phyloP scores from a whole-genome alignment of 2,888 invertebrate species.

The Gymnoscelis rufifasciata region DNA sequence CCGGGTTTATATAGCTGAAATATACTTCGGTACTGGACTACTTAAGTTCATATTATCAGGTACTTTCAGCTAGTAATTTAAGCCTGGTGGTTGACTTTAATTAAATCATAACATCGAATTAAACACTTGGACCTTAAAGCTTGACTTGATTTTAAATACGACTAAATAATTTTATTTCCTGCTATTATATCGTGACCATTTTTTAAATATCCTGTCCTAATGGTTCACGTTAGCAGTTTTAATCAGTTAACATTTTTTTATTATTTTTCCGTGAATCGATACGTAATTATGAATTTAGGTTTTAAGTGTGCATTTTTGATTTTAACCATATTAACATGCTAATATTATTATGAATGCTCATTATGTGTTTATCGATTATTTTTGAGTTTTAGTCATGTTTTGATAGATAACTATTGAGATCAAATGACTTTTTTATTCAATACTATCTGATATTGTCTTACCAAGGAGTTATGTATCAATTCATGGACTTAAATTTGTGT shows the following conservation, averaged over 20 bases:
- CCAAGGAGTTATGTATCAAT: slow-evolving; percentile 65
- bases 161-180: slow-evolving; percentile 39
- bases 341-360: slow-evolving; percentile 52
- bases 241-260: slow-evolving; percentile 69
- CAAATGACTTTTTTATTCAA: slow-evolving; percentile 16
- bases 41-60: slow-evolving; percentile 5
- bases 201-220: background rate
- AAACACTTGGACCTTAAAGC: slow-evolving; percentile 46
- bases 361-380: slow-evolving; percentile 39
- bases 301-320: slow-evolving; percentile 69
- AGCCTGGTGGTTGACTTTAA: slow-evolving; percentile 47
- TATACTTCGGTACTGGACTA: too few species aligned
- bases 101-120: slow-evolving; percentile 48
- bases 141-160: slow-evolving; percentile 69
- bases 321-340: slow-evolving; percentile 76
- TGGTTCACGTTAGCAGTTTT: slow-evolving; percentile 49
- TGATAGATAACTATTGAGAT: slow-evolving; percentile 61
- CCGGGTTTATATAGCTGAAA: slow-evolving; percentile 1
- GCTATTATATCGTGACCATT: slow-evolving; percentile 31
- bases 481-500: slow-evolving; percentile 38
- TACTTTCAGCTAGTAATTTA: slow-evolving; percentile 18
- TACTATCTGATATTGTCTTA: slow-evolving; percentile 20
- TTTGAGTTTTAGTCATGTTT: slow-evolving; percentile 43
- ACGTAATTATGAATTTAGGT: slow-evolving; percentile 55
- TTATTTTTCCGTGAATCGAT: slow-evolving; percentile 47